Base-by-base conservation (phyloP, 35 echinoderm and acorn worm species). In the Nesometra sesokonis region DNA sequence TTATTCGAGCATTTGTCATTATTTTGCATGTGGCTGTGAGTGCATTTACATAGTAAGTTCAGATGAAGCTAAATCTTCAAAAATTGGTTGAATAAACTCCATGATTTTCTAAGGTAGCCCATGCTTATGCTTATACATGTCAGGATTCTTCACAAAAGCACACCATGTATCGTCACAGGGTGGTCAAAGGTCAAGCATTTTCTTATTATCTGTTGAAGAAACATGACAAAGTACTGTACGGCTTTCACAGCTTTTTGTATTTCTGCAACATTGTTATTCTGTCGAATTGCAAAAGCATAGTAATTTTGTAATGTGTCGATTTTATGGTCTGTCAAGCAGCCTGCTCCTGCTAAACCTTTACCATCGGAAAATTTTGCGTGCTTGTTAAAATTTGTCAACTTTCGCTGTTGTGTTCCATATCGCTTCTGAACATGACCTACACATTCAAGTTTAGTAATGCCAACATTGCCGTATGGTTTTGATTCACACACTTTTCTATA, bases 251-350 rank as follows among this genome's bases (percentile, higher is more conserved):
- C 80, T 57, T 82, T 78, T 29, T 30, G 30, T 79, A 91, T 91
- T 33, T 33, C 37, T 2, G 57, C 32, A 30, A 83, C n/a, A 83
- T 87, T 47, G 23, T 82, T 81, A 36, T 91, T 91, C 23, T n/a
- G 33, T 33, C 90, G 40, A 35, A 91, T 78, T 33, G 90, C 90
- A 30, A 78, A 82, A 15, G 85, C 85, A 84, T 91, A 91, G 29
- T 86, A 87, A 27, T 39, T 82, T 76, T 86, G 79, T 7, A 87
- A 35, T 80, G 77, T 82, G 36, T 82, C 78, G 27, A 87, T 87
- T 13, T 76, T 21, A 19, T 86, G 47, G 35, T 87, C 85, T 0
- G 85, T 91, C 30, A 91, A 36, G 13, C 80, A 29, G 0, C 80
- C 80, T 9, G 35, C 32, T 33, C 78, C 89, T 67, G 76, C 46